Percentiles rank a stretch among this genome's conserved stretches.
Evolutionary conservation across 2,888 invertebrate genomes (phyloP).

Genomic region (Melanostoma scalare): DNA sequence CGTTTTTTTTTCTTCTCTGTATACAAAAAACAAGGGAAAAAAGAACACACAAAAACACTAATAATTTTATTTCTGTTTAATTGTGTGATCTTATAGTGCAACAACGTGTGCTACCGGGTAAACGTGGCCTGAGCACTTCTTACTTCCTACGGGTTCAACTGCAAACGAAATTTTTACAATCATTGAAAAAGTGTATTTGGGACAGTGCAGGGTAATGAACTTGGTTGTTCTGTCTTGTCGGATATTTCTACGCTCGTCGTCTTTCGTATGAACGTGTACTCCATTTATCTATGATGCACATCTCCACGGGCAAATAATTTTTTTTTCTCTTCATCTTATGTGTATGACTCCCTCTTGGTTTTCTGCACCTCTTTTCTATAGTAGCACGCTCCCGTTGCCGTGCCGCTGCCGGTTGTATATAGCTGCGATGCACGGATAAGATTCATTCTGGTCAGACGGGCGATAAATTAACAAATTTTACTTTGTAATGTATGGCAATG

Average conservation of each 20-base stretch:
- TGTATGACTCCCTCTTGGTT: slow-evolving; percentile 34
- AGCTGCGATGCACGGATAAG: slow-evolving; percentile 34
- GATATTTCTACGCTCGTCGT: background rate
- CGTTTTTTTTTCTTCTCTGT: slow-evolving; percentile 30
- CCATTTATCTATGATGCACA: slow-evolving; percentile 60
- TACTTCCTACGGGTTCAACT: slow-evolving; percentile 15
- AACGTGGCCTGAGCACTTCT: background rate
- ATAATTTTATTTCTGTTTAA: slow-evolving; percentile 20
- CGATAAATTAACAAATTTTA: slow-evolving; percentile 53
- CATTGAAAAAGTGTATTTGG: slow-evolving; percentile 40
- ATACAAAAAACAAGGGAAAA: background rate
- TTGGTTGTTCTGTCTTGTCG: slow-evolving; percentile 34
- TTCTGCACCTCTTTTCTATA: slow-evolving; percentile 46
- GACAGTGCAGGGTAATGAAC: slow-evolving; percentile 62
- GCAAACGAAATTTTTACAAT: slow-evolving; percentile 25
- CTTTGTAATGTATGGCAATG: slow-evolving; percentile 16
- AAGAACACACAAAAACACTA: background rate
- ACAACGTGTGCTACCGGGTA: background rate
- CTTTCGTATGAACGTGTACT: slow-evolving; percentile 38
- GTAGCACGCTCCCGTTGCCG: no score
- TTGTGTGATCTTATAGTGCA: slow-evolving; percentile 6
- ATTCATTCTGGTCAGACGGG: slow-evolving; percentile 41
- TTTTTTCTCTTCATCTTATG: background rate
- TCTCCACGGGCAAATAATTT: slow-evolving; percentile 35
- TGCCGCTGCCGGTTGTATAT: slow-evolving; percentile 11